Evolutionary conservation across 1,140 invertebrate genomes (phyloP).

Genomic region (Laupala kohalensis): DNA sequence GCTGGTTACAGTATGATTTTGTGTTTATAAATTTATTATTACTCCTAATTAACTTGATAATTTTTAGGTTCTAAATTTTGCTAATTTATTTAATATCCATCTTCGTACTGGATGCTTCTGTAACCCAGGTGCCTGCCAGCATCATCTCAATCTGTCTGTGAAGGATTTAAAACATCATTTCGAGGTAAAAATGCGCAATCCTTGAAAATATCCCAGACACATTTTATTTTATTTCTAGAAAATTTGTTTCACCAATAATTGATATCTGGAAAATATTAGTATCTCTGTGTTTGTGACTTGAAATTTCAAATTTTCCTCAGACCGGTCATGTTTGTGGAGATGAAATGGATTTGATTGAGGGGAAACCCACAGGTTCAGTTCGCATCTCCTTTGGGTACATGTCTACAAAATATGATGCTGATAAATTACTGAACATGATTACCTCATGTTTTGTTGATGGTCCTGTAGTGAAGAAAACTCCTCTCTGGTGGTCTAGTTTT

Average conservation of each 20-base stretch:
- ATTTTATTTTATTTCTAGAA: not conserved
- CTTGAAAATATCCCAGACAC: not conserved
- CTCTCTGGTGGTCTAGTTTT: constrained; percentile 22
- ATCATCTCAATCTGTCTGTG: constrained; percentile 54
- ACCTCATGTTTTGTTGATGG: constrained; percentile 46
- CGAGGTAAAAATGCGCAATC: constrained; percentile 40
- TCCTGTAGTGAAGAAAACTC: constrained; percentile 22
- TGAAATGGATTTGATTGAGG: constrained; percentile 74
- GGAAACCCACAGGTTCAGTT: constrained; percentile 79
- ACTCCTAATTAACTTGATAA: constrained; percentile 2
- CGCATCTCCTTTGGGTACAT: constrained; percentile 90
- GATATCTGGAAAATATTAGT: not conserved
- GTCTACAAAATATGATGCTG: constrained; percentile 58
- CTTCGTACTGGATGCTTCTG: constrained; percentile 91
- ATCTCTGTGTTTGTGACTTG: not conserved
- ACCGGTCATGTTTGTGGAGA: constrained; percentile 89
- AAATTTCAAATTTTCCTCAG: constrained; percentile 30
- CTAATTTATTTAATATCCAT: constrained; percentile 72
- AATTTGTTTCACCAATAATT: not conserved
- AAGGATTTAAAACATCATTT: constrained; percentile 62
- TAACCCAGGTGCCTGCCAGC: constrained; percentile 89
- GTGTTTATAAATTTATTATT: constrained; percentile 2
- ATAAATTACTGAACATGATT: constrained; percentile 61
- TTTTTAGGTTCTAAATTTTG: constrained; percentile 73
- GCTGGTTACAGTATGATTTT: not conserved